These are phyloP conservation scores for Diceros bicornis DNA, from an alignment of 2,797 vertebrate genomes.

Conservation along the genomic window DNA sequence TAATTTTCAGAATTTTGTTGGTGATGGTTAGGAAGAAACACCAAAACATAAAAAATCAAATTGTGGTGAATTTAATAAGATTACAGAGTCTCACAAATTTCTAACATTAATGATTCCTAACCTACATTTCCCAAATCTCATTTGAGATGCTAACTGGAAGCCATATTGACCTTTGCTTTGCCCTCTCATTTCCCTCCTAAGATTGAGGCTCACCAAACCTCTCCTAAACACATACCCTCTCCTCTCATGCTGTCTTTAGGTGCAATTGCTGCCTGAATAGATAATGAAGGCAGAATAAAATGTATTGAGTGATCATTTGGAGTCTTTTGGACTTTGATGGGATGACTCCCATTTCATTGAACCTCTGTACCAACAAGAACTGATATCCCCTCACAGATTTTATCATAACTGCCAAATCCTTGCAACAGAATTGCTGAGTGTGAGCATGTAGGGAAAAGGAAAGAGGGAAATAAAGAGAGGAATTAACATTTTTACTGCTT, in stretches of 20 bases:
- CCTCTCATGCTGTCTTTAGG: neutral
- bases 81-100: neutral
- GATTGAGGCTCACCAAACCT: no score
- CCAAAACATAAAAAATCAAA: neutral
- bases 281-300: neutral
- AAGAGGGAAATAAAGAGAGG: neutral
- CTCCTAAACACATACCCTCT: neutral
- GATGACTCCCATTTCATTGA: neutral
- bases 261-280: neutral
- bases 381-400: neutral
- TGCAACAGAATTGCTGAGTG: neutral
- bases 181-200: neutral
- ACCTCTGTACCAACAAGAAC: neutral
- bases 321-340: neutral
- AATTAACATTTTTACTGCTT: neutral
- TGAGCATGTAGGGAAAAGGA: neutral
- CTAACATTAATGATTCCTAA: neutral
- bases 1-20: constrained; percentile 1
- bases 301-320: neutral
- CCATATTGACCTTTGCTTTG: neutral
- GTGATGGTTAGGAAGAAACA: neutral
- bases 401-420: neutral
- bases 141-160: neutral
- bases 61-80: neutral
- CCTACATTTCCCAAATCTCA: neutral